Conservation (phyloP, 2,113 vertebrate genomes). For the Lathamus discolor region DNA sequence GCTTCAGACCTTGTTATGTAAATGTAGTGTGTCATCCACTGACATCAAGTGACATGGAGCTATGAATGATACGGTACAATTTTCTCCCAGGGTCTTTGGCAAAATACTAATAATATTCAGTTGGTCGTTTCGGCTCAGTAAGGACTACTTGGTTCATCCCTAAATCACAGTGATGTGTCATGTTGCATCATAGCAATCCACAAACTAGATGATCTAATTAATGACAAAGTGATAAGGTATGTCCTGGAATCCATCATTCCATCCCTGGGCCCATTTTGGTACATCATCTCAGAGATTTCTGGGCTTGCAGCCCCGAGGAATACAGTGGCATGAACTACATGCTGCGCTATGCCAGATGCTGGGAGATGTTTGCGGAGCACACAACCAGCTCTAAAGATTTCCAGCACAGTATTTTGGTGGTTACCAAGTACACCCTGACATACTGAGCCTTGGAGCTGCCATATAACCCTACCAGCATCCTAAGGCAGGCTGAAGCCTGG, state of each 20-base stretch:
- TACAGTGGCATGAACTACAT: background rate
- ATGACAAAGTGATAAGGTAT: background rate
- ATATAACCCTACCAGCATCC: background rate
- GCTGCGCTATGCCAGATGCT: accelerated
- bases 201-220: background rate
- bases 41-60: background rate
- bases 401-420: background rate
- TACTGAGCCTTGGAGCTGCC: background rate
- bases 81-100: background rate
- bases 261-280: background rate
- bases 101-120: background rate
- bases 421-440: accelerated
- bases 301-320: background rate
- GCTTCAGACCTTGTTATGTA: background rate
- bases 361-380: background rate
- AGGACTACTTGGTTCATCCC: background rate
- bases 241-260: background rate
- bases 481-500: background rate
- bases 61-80: background rate
- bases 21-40: background rate
- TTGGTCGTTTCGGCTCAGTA: background rate
- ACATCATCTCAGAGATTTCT: background rate
- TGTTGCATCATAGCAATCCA: background rate
- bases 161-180: background rate
- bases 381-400: background rate